phyloP scores from a whole-genome alignment of 2,888 invertebrate genomes.

The Cepaea hortensis region DNA sequence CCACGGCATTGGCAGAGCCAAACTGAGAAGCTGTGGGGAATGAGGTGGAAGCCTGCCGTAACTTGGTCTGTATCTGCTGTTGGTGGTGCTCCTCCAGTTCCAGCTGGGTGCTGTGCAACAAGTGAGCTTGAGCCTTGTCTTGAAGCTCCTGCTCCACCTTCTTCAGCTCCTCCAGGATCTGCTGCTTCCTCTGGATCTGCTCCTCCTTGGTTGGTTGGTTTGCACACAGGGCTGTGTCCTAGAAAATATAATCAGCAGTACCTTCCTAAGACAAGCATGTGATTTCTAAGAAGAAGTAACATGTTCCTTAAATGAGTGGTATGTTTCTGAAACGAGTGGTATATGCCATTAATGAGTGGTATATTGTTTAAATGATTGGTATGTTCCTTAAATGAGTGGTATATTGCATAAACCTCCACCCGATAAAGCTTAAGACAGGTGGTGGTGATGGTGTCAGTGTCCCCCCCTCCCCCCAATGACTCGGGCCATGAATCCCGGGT shows the following conservation, averaged over 20 bases:
- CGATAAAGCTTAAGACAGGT: too few relatives aligned
- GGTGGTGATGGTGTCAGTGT: too few relatives aligned
- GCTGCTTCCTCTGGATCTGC: slow-evolving; percentile 82
- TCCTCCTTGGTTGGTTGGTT: slow-evolving; percentile 77
- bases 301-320: too few relatives aligned
- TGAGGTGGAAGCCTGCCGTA: slow-evolving; percentile 31
- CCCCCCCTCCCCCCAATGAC: too few relatives aligned
- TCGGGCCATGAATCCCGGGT: too few relatives aligned
- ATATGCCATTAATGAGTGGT: too few relatives aligned
- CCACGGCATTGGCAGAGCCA: slow-evolving; percentile 6
- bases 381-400: too few relatives aligned
- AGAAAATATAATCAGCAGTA: neutral
- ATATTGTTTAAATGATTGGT: too few relatives aligned
- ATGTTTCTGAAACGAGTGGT: too few relatives aligned
- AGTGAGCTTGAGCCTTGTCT: slow-evolving; percentile 79
- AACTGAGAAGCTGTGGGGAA: slow-evolving; percentile 28
- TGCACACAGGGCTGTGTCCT: slow-evolving; percentile 14
- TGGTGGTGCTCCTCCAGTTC: slow-evolving; percentile 68
- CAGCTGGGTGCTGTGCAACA: slow-evolving; percentile 69
- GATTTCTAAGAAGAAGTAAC: too few relatives aligned
- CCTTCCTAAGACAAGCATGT: too few relatives aligned
- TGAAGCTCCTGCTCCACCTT: slow-evolving; percentile 84
- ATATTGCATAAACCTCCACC: too few relatives aligned
- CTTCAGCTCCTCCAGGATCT: slow-evolving; percentile 83
- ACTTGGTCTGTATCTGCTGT: slow-evolving; percentile 55